A percentile compares a stretch with the other conserved stretches of the same genome.
phyloP scores from a whole-genome alignment of 2,888 invertebrate genomes.

The Scrobipalpa atriplicella region DNA sequence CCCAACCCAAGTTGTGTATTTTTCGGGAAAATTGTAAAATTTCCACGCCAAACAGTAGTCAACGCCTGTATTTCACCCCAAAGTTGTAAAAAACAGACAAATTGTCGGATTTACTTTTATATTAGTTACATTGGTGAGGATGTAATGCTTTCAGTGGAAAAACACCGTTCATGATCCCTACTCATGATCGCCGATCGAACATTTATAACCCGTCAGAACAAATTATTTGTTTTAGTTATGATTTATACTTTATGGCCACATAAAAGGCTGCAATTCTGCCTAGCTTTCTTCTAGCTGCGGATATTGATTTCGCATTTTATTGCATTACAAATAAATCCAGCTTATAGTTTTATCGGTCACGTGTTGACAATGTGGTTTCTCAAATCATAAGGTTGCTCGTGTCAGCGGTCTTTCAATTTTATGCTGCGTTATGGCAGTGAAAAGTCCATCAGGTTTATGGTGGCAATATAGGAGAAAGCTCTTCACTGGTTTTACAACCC shows the following conservation, averaged over 20 bases:
- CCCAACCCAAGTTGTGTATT: too few relatives aligned
- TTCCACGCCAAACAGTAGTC: too few relatives aligned
- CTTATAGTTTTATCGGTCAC: neutral
- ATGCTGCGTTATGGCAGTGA: slow-evolving; percentile 14
- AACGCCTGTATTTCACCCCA: too few relatives aligned
- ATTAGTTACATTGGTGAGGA: too few relatives aligned
- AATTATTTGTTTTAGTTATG: neutral
- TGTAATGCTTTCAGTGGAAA: slow-evolving; percentile 25
- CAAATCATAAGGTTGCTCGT: neutral
- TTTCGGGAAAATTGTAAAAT: too few relatives aligned
- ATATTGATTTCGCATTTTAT: neutral
- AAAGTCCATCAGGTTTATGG: slow-evolving; percentile 24
- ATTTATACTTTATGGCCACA: neutral
- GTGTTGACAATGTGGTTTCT: neutral
- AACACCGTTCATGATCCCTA: slow-evolving; percentile 27
- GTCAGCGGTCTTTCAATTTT: slow-evolving; percentile 4
- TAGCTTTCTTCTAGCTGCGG: neutral
- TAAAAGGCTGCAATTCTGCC: neutral
- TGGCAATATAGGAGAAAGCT: slow-evolving; percentile 33
- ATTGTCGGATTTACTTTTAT: too few relatives aligned
- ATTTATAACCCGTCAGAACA: neutral
- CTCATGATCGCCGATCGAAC: neutral
- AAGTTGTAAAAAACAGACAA: too few relatives aligned
- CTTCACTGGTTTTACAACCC: slow-evolving; percentile 24
- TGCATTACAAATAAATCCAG: neutral